Evolutionary conservation across 2,113 vertebrate genomes (phyloP).

Genomic region (Oncorhynchus keta): DNA sequence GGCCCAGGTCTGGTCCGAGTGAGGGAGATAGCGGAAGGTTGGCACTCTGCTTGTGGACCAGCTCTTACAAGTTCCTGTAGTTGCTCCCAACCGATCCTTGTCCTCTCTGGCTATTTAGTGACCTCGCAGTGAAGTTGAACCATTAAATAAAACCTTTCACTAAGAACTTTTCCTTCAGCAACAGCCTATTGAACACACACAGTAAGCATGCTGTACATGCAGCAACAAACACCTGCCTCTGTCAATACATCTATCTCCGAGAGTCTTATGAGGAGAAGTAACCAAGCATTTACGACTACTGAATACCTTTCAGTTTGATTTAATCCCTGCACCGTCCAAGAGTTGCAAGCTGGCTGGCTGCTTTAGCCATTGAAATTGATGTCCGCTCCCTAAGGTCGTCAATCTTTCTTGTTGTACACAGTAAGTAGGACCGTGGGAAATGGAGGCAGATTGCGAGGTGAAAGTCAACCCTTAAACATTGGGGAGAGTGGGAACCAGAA

Average conservation of each 20-base stretch:
- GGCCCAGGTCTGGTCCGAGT: no score
- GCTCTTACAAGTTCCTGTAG: no score
- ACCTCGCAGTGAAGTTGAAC: no score
- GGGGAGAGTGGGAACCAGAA: conserved; percentile 38
- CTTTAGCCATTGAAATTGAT: conserved; percentile 31
- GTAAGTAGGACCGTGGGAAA: conserved; percentile 50
- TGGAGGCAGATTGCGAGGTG: conserved; percentile 29
- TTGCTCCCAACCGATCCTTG: no score
- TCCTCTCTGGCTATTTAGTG: no score
- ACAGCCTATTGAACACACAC: conserved; percentile 35
- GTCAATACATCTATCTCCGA: conserved; percentile 33
- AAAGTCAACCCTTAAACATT: conserved; percentile 51
- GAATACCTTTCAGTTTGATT: conserved; percentile 31
- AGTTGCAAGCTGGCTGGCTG: conserved; percentile 25
- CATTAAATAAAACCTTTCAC: no score
- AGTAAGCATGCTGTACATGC: not conserved
- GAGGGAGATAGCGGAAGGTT: no score
- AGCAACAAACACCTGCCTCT: not conserved
- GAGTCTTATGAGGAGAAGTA: conserved; percentile 25
- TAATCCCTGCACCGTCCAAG: conserved; percentile 25
- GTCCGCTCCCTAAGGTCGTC: conserved; percentile 34
- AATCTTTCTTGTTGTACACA: conserved; percentile 43
- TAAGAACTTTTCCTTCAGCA: not conserved
- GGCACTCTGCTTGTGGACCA: no score
- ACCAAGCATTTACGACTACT: not conserved